Percentiles rank a stretch among this genome's conserved stretches.
Conservation (phyloP, 2,113 vertebrate species). For the Dicrurus megarhynchus region DNA sequence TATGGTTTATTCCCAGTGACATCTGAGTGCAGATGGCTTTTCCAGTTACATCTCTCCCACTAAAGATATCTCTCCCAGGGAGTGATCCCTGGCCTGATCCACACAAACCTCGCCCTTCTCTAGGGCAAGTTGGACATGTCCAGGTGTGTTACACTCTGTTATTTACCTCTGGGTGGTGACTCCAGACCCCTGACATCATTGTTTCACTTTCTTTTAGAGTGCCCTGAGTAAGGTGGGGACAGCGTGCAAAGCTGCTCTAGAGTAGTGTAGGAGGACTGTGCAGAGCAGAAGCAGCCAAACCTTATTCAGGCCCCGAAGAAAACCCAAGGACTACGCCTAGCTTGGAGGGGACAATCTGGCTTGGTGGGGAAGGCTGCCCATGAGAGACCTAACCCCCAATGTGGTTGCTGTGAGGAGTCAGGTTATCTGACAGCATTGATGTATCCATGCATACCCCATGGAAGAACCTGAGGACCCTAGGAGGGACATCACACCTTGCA, state of each 20-base stretch:
- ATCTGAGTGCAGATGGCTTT: neutral
- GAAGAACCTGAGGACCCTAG: neutral
- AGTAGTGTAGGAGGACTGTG: neutral
- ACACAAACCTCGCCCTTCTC: neutral
- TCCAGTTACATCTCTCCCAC: neutral
- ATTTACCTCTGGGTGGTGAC: neutral
- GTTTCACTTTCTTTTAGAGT: neutral
- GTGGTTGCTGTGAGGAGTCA: neutral
- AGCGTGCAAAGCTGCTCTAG: fast-evolving
- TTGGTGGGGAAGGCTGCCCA: neutral
- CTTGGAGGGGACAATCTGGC: neutral
- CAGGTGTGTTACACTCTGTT: neutral
- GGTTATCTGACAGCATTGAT: neutral
- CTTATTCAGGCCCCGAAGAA: neutral
- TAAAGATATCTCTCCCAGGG: neutral
- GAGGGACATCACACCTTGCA: neutral
- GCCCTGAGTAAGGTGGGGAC: neutral
- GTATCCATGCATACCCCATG: neutral
- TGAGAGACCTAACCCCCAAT: neutral
- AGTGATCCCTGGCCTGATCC: neutral
- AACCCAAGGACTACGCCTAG: neutral
- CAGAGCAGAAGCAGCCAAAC: neutral
- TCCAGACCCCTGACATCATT: fast-evolving
- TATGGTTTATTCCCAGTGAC: neutral
- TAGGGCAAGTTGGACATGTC: neutral